phyloP scores from a whole-genome alignment of 2,888 invertebrate genomes.

The Drosophila engyochracea region DNA sequence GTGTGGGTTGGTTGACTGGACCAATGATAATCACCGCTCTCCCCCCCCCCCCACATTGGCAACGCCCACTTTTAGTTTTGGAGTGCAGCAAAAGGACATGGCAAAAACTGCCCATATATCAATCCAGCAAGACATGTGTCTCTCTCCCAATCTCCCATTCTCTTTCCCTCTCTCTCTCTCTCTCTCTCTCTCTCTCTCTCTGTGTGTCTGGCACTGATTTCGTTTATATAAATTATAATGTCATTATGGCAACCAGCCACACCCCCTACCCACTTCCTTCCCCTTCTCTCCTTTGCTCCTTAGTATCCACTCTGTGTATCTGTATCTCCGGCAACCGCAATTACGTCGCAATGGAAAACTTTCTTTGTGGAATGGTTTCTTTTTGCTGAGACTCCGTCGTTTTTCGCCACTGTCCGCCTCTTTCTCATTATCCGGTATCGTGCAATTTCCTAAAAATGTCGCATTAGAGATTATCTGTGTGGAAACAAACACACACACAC shows the following conservation, averaged over 20 bases:
- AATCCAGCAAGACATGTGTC: conserved; percentile 59
- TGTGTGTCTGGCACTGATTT: conserved; percentile 70
- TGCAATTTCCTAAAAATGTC: conserved; percentile 83
- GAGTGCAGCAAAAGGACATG: conserved; percentile 35
- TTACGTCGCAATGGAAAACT: conserved; percentile 65
- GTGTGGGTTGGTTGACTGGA: conserved; percentile 22
- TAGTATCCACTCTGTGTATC: conserved; percentile 8
- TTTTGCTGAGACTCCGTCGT: neutral
- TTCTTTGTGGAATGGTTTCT: conserved; percentile 32
- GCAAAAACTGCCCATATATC: conserved; percentile 72
- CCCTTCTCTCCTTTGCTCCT: conserved; percentile 14
- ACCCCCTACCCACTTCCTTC: neutral
- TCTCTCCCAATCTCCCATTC: conserved; percentile 16
- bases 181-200: conserved; percentile 2
- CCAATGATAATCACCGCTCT: conserved; percentile 60
- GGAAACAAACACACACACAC: conserved; percentile 75
- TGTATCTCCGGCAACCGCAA: conserved; percentile 56
- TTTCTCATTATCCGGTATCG: conserved; percentile 80
- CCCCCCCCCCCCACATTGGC: neutral
- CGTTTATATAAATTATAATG: conserved; percentile 84
- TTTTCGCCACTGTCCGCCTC: conserved; percentile 44
- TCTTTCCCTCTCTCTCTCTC: conserved; percentile 1
- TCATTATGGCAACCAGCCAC: conserved; percentile 81
- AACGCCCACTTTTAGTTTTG: conserved; percentile 52
- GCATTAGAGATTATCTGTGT: conserved; percentile 83